phyloP scores from a whole-genome alignment of 2,113 vertebrate genomes.

The Oxygymnocypris stewartii region DNA sequence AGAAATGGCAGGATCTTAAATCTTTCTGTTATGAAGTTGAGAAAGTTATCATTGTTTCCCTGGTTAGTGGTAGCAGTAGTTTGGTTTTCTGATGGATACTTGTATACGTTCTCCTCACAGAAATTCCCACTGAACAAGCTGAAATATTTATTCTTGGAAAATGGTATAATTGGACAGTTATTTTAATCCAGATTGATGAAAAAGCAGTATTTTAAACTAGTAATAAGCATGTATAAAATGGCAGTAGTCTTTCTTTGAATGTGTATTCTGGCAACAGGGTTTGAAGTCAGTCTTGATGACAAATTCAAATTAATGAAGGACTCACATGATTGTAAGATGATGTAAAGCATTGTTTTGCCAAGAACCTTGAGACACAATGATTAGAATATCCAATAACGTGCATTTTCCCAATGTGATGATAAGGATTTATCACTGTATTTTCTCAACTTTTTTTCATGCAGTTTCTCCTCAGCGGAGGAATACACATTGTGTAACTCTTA shows the following conservation, averaged over 20 bases:
- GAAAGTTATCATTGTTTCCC: background rate
- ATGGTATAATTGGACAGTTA: background rate
- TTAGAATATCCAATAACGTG: background rate
- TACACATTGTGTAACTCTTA: background rate
- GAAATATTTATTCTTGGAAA: conserved; percentile 1
- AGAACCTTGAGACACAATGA: background rate
- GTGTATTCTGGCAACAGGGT: background rate
- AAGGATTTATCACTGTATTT: background rate
- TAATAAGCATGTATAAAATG: background rate
- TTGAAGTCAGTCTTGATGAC: background rate
- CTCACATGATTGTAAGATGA: background rate
- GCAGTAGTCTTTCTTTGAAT: background rate
- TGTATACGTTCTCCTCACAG: background rate
- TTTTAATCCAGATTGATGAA: background rate
- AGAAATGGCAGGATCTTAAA: no score
- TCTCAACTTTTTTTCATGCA: background rate
- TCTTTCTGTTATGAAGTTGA: no score
- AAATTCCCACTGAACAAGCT: background rate
- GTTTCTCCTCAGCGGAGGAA: background rate
- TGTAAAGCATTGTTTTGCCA: background rate
- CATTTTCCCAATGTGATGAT: background rate
- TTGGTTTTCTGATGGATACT: background rate
- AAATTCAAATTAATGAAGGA: background rate
- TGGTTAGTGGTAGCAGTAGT: background rate
- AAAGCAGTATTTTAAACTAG: background rate